Base-by-base conservation (phyloP, 1,140 invertebrate species). In the Stratiolaelaps scimitus region DNA sequence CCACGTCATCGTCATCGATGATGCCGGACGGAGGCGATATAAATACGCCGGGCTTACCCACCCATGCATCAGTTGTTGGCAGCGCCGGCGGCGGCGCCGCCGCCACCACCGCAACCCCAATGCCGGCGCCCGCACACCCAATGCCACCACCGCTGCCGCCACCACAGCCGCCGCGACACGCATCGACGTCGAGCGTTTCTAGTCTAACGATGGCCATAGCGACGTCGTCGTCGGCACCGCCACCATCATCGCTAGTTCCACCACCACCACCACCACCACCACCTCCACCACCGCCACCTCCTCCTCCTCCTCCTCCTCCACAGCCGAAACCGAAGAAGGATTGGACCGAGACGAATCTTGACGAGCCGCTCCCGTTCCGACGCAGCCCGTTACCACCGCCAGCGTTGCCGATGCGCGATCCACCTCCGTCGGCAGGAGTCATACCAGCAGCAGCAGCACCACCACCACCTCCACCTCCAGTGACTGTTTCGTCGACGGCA, bases 21-120 rank as follows among this genome's bases (percentile, higher is more conserved):
- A 30, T 30, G 17, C 7, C 28, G 34, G 34, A 40, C 34, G 34
- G 34, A 40, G 34, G 34, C 30, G 60, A 56, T 26, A 65, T 34
- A n/a, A 44, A 45, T 15, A 30, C 67, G 64, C 56, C 64, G 66
- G 67, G 68, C 47, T 56, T 67, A 64, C 56, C 68, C 7, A 46
- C 29, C 23, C 19, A 5, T 43, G 29, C 5, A 7, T 19, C n/a
- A 5, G 5, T 40, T 10, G 34, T 43, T 68, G 26, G 23, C 26
- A 20, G 17, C 20, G 19, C 13, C 67, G n/a, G 7, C 15, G 2
- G 5, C 7, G 4, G 5, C 6, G n/a, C 19, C 43, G 67, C 67
- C 43, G 66, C 67, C 43, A 67, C 68, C 47, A 65, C 64, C 53
- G 65, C 68, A 56, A 46, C 69, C 67, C n/a, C n/a, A n/a, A n/a